Percentiles rank a stretch among this genome's conserved stretches.
Conservation (phyloP, 2,888 invertebrate genomes). For the Pammene fasciana region DNA sequence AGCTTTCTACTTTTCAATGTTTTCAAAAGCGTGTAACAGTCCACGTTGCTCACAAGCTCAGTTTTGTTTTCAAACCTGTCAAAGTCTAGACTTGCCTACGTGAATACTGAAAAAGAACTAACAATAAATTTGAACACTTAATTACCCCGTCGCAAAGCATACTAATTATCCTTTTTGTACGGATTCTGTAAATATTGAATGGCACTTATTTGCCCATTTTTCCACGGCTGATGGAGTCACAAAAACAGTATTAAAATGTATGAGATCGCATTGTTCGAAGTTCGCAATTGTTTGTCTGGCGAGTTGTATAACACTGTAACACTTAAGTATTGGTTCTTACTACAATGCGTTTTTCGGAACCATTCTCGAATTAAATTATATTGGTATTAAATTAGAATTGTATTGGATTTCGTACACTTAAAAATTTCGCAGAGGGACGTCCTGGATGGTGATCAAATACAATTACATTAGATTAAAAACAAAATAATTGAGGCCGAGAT, state of each 20-base stretch:
- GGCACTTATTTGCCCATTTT: conserved; percentile 53
- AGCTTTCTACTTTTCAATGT: conserved; percentile 23
- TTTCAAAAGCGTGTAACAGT: conserved; percentile 3
- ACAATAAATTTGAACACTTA: conserved; percentile 33
- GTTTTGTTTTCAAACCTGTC: conserved; percentile 10
- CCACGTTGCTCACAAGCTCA: neutral
- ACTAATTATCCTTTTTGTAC: conserved; percentile 46
- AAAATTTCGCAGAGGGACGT: neutral
- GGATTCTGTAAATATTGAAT: conserved; percentile 49
- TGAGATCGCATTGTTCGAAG: conserved; percentile 64
- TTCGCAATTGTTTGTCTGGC: conserved; percentile 52
- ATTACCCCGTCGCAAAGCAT: conserved; percentile 30
- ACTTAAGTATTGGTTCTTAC: conserved; percentile 18
- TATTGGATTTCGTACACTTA: neutral
- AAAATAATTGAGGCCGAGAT: no score
- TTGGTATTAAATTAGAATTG: conserved; percentile 2
- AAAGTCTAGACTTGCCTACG: conserved; percentile 12
- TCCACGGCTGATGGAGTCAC: conserved; percentile 50
- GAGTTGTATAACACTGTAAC: conserved; percentile 52
- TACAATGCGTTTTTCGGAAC: neutral
- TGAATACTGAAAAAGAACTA: conserved; percentile 11
- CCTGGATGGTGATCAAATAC: no score
- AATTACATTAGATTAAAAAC: no score
- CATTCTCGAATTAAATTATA: conserved; percentile 19
- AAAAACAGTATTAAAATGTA: conserved; percentile 66